Conservation (phyloP, 1,140 invertebrate species). For the Pogonomyrmex barbatus region DNA sequence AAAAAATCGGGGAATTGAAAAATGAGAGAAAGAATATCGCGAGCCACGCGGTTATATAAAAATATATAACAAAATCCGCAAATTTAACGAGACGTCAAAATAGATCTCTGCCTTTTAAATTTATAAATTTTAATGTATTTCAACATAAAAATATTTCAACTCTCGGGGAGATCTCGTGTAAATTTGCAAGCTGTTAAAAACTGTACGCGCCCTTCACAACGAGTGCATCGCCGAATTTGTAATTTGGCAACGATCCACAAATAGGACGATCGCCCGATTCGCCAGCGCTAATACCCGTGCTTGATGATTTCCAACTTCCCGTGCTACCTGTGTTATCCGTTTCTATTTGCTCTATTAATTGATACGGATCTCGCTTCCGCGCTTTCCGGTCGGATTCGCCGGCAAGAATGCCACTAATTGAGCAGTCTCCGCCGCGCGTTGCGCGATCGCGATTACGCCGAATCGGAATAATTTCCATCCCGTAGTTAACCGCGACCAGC, state of each 20-base stretch:
- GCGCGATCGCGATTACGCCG: constrained; percentile 52
- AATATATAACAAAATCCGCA: background rate
- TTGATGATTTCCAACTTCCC: constrained; percentile 41
- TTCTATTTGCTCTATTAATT: constrained; percentile 63
- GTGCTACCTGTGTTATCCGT: constrained; percentile 39
- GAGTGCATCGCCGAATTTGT: background rate
- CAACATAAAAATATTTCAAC: background rate
- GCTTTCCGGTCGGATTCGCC: constrained; percentile 61
- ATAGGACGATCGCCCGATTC: constrained; percentile 9
- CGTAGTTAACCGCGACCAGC: constrained; percentile 55
- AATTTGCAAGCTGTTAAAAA: background rate
- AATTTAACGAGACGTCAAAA: constrained; percentile 1
- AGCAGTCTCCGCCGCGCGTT: constrained; percentile 55
- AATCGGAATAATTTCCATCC: constrained; percentile 53
- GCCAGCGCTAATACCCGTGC: background rate
- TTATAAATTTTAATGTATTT: background rate
- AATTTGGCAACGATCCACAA: background rate
- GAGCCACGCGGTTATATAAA: too few species aligned
- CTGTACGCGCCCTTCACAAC: background rate
- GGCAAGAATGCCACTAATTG: constrained; percentile 63
- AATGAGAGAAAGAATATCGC: background rate
- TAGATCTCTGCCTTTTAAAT: background rate
- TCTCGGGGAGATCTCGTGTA: background rate
- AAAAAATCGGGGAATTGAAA: background rate
- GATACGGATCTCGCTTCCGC: constrained; percentile 59